Percentiles rank a stretch among this genome's conserved stretches.
These are phyloP conservation scores for Ptilorrhoa leucosticta DNA, from an alignment of 2,113 vertebrate genomes.

Conservation along the genomic window DNA sequence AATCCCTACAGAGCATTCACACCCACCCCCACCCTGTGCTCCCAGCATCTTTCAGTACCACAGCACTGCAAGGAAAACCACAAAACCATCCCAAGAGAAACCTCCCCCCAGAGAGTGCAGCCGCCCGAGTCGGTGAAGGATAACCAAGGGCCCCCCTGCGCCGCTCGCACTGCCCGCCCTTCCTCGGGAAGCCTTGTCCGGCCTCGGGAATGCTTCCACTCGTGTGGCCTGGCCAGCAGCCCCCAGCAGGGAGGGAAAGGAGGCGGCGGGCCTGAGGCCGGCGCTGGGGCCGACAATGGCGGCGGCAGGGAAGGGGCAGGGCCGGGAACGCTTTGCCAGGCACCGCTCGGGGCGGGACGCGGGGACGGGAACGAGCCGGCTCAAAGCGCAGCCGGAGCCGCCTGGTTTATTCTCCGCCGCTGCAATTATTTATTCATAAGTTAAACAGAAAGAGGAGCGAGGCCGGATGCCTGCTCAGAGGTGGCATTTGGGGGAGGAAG, in stretches of 20 bases:
- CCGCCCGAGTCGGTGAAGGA: fast-evolving
- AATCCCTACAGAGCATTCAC: not conserved
- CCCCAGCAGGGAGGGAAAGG: not conserved
- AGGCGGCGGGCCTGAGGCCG: not conserved
- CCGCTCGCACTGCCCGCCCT: not conserved
- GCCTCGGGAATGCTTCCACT: not conserved
- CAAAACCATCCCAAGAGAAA: not conserved
- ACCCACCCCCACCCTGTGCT: not conserved
- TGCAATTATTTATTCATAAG: slow-evolving; percentile 41
- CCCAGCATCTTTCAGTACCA: not conserved
- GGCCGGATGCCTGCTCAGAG: not conserved
- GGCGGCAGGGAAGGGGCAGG: fast-evolving
- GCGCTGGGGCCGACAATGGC: not conserved
- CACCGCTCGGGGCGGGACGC: not conserved
- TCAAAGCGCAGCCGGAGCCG: not conserved
- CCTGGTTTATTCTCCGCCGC: not conserved
- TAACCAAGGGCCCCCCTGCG: not conserved
- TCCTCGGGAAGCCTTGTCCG: not conserved
- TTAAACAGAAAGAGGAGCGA: not conserved
- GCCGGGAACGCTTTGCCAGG: not conserved
- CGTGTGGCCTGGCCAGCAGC: not conserved
- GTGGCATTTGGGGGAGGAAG: slow-evolving; percentile 1
- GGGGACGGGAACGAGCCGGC: not conserved
- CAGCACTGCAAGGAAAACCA: not conserved
- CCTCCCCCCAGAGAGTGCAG: not conserved